Evolutionary conservation across 1,140 invertebrate species (phyloP).

Genomic region (Aphis craccivora): DNA sequence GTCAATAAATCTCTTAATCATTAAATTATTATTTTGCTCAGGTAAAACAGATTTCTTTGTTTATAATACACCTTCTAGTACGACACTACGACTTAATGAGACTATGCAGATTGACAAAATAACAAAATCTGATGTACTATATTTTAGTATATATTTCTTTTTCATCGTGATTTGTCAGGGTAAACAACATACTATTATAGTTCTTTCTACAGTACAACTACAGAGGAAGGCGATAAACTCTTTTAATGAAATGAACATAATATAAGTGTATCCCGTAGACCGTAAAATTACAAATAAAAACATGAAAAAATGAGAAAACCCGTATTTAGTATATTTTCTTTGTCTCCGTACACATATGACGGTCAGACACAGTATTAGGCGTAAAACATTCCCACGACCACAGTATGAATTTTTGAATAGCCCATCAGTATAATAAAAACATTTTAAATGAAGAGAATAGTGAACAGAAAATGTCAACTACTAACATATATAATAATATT

Average conservation of each 20-base stretch:
- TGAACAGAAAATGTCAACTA: background rate
- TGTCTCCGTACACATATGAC: conserved; percentile 38
- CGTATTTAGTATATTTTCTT: conserved; percentile 34
- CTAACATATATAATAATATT: background rate
- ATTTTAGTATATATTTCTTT: background rate
- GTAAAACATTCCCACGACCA: conserved; percentile 42
- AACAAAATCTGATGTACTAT: background rate
- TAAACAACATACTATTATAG: conserved; percentile 1
- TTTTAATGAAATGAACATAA: conserved; percentile 37
- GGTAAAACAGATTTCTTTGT: background rate
- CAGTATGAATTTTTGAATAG: conserved; percentile 32
- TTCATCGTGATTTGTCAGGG: background rate
- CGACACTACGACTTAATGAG: background rate
- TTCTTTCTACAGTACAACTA: background rate
- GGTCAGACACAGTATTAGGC: conserved; percentile 2
- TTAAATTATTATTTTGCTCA: too few species aligned
- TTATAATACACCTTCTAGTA: background rate
- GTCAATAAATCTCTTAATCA: background rate
- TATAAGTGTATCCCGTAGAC: conserved; percentile 36
- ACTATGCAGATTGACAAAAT: conserved; percentile 12
- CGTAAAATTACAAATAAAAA: conserved; percentile 54
- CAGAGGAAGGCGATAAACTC: conserved; percentile 29
- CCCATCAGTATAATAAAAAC: background rate
- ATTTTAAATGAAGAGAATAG: background rate
- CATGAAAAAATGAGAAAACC: conserved; percentile 43